Percentiles rank a stretch among this genome's conserved stretches.
phyloP scores from a whole-genome alignment of 2,797 vertebrate species.

The Triplophysa yarkandensis region DNA sequence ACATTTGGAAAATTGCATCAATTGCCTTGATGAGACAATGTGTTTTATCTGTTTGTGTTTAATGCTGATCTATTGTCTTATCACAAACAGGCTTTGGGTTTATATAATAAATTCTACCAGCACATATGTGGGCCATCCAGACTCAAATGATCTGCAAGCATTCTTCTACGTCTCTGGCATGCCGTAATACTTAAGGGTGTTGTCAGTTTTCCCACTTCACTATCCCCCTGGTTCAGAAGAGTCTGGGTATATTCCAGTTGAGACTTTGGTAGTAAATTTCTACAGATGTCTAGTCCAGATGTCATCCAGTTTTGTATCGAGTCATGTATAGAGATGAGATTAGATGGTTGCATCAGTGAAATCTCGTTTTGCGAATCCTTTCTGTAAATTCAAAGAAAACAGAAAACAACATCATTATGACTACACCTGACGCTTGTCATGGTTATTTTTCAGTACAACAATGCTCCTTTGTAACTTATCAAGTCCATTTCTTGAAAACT shows the following conservation, averaged over 20 bases:
- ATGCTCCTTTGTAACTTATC: background rate
- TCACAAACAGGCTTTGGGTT: background rate
- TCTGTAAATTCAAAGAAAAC: slow-evolving; percentile 67
- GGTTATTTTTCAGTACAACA: background rate
- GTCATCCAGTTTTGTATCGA: slow-evolving; percentile 2
- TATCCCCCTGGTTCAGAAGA: background rate
- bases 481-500: background rate
- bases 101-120: background rate
- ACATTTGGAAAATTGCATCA: slow-evolving; percentile 11
- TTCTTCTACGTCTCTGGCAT: background rate
- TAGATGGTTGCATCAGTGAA: slow-evolving; percentile 69
- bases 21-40: background rate
- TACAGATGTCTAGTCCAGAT: background rate
- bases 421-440: background rate
- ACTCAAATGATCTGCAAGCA: background rate
- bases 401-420: slow-evolving; percentile 7
- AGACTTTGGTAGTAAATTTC: slow-evolving; percentile 9
- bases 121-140: slow-evolving; percentile 2
- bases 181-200: slow-evolving; percentile 20
- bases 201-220: background rate
- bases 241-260: background rate
- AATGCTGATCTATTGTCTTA: background rate
- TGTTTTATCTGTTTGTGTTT: background rate
- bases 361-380: slow-evolving; percentile 74
- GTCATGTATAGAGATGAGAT: slow-evolving; percentile 56